Conservation (phyloP, 2,888 invertebrate genomes). For the Flexamia atlantica region DNA sequence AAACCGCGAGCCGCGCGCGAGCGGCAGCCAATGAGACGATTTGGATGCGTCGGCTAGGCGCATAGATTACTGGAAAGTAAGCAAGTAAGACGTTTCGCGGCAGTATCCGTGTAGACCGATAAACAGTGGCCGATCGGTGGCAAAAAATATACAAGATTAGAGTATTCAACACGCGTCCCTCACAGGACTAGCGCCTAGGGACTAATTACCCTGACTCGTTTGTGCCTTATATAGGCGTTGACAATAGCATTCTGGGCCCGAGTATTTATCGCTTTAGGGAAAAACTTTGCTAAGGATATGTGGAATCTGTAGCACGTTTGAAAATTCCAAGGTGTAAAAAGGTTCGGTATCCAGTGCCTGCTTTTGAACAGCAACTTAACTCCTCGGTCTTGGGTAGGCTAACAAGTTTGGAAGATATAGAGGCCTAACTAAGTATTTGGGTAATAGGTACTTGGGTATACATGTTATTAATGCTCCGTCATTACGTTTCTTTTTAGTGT, state of each 20-base stretch:
- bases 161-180: slow-evolving; percentile 52
- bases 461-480: too few relatives aligned
- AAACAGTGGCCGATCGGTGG: slow-evolving; percentile 43
- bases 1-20: not conserved
- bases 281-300: not conserved
- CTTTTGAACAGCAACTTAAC: too few relatives aligned
- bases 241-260: not conserved
- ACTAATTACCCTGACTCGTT: slow-evolving; percentile 6
- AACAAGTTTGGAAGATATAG: too few relatives aligned
- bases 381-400: too few relatives aligned
- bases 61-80: slow-evolving; percentile 56
- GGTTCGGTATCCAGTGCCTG: too few relatives aligned
- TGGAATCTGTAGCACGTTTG: not conserved
- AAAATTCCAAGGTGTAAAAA: not conserved
- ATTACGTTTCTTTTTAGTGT: too few relatives aligned
- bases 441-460: too few relatives aligned
- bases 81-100: slow-evolving; percentile 54
- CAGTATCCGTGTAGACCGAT: slow-evolving; percentile 49
- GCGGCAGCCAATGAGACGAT: slow-evolving; percentile 30
- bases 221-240: slow-evolving; percentile 13
- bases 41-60: slow-evolving; percentile 55
- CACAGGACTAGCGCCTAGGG: slow-evolving; percentile 20
- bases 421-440: too few relatives aligned
- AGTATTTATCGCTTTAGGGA: not conserved
- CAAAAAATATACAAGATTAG: slow-evolving; percentile 45